Evolutionary conservation across 1,140 invertebrate genomes (phyloP).

Genomic region (Sinella curviseta): DNA sequence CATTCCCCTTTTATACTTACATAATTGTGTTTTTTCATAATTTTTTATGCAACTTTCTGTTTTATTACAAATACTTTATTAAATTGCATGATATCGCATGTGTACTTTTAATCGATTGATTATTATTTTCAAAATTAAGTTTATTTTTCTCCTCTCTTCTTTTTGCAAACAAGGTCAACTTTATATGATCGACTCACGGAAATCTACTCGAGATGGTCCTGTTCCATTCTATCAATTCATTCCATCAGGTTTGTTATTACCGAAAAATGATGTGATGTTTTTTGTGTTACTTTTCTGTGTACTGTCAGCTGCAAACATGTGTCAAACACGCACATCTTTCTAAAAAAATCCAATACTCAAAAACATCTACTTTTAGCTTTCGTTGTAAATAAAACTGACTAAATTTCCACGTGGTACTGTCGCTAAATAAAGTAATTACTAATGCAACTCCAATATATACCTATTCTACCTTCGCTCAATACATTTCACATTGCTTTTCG

Average conservation of each 20-base stretch:
- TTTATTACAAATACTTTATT: no score
- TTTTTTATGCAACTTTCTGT: neutral
- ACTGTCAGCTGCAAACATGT: no score
- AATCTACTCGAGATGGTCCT: constrained; percentile 32
- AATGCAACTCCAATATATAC: no score
- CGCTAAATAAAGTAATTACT: no score
- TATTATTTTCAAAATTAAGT: neutral
- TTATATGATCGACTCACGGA: constrained; percentile 49
- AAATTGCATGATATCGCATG: neutral
- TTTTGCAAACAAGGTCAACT: constrained; percentile 45
- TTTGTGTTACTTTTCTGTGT: neutral
- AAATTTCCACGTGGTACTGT: no score
- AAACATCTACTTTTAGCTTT: no score
- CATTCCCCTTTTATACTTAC: no score
- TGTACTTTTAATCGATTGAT: neutral
- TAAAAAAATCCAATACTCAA: no score
- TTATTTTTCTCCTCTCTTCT: neutral
- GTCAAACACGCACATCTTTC: no score
- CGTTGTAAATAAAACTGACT: no score
- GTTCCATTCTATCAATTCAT: constrained; percentile 48
- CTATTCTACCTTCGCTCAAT: no score
- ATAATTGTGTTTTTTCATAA: neutral
- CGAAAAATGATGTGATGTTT: neutral
- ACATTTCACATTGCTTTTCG: no score
- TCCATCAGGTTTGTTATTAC: constrained; percentile 39